These are phyloP conservation scores for Petaurus breviceps DNA, from an alignment of 2,113 vertebrate species.

Conservation along the genomic window DNA sequence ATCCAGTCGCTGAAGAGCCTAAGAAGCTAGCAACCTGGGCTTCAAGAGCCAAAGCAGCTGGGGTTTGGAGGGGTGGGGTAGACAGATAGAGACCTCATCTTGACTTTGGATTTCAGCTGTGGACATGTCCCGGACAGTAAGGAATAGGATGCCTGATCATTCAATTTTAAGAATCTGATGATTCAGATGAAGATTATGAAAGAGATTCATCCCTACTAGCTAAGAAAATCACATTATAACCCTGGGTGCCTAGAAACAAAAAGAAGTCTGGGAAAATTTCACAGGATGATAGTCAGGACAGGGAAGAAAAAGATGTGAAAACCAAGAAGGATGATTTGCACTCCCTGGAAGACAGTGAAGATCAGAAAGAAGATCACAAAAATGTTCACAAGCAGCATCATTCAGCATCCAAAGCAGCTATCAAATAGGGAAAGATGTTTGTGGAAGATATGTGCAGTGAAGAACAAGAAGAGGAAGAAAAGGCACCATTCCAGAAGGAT, in stretches of 20 bases:
- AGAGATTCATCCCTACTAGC: conserved; percentile 90
- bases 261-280: conserved; percentile 94
- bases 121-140: neutral
- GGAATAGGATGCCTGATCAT: neutral
- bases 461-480: conserved; percentile 93
- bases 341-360: conserved; percentile 97
- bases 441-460: conserved; percentile 95
- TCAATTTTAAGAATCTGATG: neutral
- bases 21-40: neutral
- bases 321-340: conserved; percentile 93
- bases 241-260: conserved; percentile 96
- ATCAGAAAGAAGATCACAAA: conserved; percentile 95
- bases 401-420: conserved; percentile 96
- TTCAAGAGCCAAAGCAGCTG: too few species aligned
- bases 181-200: conserved; percentile 94
- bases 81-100: neutral
- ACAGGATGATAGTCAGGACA: conserved; percentile 98
- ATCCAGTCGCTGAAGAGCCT: neutral
- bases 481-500: conserved; percentile 92
- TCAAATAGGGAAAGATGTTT: conserved; percentile 97
- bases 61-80: too few species aligned
- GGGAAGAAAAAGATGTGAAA: conserved; percentile 95
- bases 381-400: conserved; percentile 95
- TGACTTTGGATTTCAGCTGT: neutral
- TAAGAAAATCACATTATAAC: conserved; percentile 95